Evolutionary conservation across 2,113 vertebrate genomes (phyloP).

Genomic region (Tychaedon coryphoeus): DNA sequence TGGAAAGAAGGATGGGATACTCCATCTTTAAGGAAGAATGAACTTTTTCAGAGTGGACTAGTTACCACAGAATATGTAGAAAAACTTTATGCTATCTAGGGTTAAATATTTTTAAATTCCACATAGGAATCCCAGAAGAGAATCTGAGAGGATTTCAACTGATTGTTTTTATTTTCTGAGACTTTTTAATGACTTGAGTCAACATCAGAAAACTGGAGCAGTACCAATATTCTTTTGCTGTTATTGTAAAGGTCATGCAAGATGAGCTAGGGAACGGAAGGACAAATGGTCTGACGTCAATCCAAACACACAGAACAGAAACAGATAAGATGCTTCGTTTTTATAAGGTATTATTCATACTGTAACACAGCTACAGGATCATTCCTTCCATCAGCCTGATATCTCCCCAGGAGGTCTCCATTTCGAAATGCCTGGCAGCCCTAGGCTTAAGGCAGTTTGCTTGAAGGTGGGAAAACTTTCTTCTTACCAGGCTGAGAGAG

Average conservation of each 20-base stretch:
- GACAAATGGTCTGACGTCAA: constrained; percentile 31
- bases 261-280: constrained; percentile 17
- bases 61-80: background rate
- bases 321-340: background rate
- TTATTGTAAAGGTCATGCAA: constrained; percentile 30
- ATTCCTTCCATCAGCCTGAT: background rate
- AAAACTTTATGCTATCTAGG: background rate
- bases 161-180: constrained; percentile 30
- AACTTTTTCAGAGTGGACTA: background rate
- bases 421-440: background rate
- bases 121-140: background rate
- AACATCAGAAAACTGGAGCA: constrained; percentile 30
- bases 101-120: constrained; percentile 7
- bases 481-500: background rate
- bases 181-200: constrained; percentile 20
- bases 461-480: background rate
- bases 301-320: background rate
- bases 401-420: background rate
- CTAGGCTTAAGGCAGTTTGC: background rate
- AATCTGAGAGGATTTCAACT: constrained; percentile 12
- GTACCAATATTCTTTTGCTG: constrained; percentile 17
- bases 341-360: background rate
- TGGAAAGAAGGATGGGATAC: background rate
- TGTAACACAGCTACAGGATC: background rate
- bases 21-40: background rate